Base-by-base conservation (phyloP, 2,797 vertebrate genomes). In the Pipistrellus nathusii region DNA sequence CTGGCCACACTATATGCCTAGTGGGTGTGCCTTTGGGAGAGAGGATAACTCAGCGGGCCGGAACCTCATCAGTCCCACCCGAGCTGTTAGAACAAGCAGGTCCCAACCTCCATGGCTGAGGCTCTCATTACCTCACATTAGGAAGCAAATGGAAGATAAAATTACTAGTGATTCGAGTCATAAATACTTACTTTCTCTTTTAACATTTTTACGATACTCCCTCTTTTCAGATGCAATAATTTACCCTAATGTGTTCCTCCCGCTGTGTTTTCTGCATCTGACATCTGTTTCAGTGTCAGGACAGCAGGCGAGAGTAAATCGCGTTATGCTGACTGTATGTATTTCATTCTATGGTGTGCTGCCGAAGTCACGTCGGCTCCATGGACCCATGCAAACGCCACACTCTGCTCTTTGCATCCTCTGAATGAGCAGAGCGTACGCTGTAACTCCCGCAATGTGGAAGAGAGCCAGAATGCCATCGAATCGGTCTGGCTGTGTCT, bases 241-340 rank as follows among this genome's bases (percentile, higher is more conserved):
- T 98, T 96, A 96, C 87, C 96, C 94, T 96, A 97, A 97, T 68
- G n/a, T 91, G 86, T 85, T 97, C 90, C 96, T 97, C 98, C 95
- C 73, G 17, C 89, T 73, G 53, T 38, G 5, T 81, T 81, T 90
- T 75, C 85, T 46, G 57, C 95, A 62, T 94, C 97, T 97, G 97
- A 97, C 97, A 97, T 98, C 97, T 98, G 98, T 96, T 98, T 96
- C 95, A 97, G 97, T 75, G 96, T 95, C 96, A 94, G 97, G 85
- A 95, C 92, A 68, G 94, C 92, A 94, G 97, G 95, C 82, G 4
- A 71, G 95, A 97, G 96, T 97, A 97, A 98, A 98, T 97, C 97
- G 97, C 88, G 8, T 90, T 91, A 66, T 68, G 10, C 95, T 91
- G 96, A 97, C 96, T 94, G 88, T 90, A 82, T 68, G 96, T 95